Base-by-base conservation (phyloP, 2,113 vertebrate genomes). In the Oryzias melastigma region DNA sequence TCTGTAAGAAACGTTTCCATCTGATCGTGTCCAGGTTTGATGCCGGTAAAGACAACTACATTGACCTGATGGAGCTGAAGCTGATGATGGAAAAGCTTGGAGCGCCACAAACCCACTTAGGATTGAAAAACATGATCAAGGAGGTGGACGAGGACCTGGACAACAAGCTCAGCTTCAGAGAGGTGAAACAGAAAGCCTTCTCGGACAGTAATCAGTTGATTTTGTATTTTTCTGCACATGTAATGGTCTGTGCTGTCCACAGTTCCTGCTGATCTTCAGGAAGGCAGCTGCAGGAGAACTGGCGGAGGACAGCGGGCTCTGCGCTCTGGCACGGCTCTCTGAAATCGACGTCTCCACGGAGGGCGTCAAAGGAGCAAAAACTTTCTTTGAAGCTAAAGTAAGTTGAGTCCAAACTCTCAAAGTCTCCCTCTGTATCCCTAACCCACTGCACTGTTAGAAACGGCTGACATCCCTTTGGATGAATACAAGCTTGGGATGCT, bases 81-180 rank as follows among this genome's bases (percentile, higher is more conserved):
- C 89, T 94, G 65, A 98, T 98, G 96, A 98, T 98, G 96, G 96
- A 98, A 77, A 98, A 98, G 52, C 92, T 98, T 0, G 95, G 88
- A 0, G 96, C 96, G 0, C 95, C 96, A 0, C 96, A 98, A 87
- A 98, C 96, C 0, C 96, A 98, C 78, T 71, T 98, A 12, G 95
- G 94, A 4, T 80, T 98, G 81, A 98, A 98, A 76, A 96, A 96
- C 89, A 98, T 98, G 96, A 98, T 98, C 82, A 98, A 95, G 71
- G 96, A 98, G 58, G 96, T 98, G 69, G 96, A 98, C 0, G 96
- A 98, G 73, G 96, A 98, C 77, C 88, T 98, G 24, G 96, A 98
- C 73, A 91, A 92, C 81, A 98, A 97, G 69, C 94, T 98, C 12
- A 95, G 93, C 85, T 98, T 97, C 87, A 94, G 95, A 82, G 96